Base-by-base conservation (phyloP, 2,888 invertebrate genomes). In the Margaritifera margaritifera region DNA sequence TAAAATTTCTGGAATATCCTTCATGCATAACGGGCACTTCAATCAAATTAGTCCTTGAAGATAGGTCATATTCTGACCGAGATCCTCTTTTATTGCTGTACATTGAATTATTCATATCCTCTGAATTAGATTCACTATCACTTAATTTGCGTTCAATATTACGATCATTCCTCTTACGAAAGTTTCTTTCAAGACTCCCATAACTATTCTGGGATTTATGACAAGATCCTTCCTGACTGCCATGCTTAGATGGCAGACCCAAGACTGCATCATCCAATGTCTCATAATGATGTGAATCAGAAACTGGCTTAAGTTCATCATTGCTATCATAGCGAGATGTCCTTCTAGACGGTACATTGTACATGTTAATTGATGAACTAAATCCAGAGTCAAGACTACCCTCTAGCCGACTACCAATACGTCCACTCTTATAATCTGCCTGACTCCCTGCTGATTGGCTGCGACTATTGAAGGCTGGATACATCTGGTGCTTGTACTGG, bases 331-430 rank as follows among this genome's bases (percentile, higher is more conserved):
- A 88, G 62, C 83, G 83, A 22, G 85, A 88, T 15, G 89, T 89
- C 64, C 90, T 82, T 69, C 90, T 88, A 55, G 89, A 89, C 63
- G 86, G 86, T 24, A 90, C 84, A 79, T 89, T 90, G 80, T 90
- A 90, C 77, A 90, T 83, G 68, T 88, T 88, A 79, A 86, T 86
- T 62, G 83, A 80, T 19, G 86, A 85, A 69, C 81, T 82, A 73
- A 83, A 82, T 2, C 86, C 84, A 72, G 81, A 80, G 60, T 84
- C 84, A 53, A 75, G 77, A 66, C 81, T 82, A 8, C 82, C 78
- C 51, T 72, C 69, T 50, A 69, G 60, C 53, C 66, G 76, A 50
- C 72, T 71, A 6, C 69, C 75, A 51, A 74, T 56, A 60, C 75
- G 75, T 27, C 78, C 74, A 66, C 84, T 83, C 67, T 89, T 88